Evolutionary conservation across 2,797 vertebrate species (phyloP).

Genomic region (Hypotaenidia philippensis): DNA sequence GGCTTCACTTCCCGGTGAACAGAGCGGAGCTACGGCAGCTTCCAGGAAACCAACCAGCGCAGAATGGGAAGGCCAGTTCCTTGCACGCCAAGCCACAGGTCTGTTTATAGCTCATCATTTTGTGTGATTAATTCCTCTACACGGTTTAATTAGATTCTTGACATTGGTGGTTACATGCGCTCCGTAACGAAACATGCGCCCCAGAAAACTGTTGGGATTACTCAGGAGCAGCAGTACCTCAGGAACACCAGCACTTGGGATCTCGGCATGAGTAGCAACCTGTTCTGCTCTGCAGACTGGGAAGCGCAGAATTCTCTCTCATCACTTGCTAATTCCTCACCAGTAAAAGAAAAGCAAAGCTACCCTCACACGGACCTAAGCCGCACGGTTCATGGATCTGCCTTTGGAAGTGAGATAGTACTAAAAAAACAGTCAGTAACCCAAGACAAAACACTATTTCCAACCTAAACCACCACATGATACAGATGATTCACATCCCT

Average conservation of each 20-base stretch:
- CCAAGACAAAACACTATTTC: background rate
- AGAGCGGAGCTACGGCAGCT: too few relatives aligned
- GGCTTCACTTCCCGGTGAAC: background rate
- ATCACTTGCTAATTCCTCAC: background rate
- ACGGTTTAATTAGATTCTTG: background rate
- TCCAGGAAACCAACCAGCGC: background rate
- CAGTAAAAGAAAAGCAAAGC: background rate
- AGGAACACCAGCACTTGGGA: fast-evolving
- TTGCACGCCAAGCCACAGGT: background rate
- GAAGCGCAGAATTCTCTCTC: background rate
- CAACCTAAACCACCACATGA: background rate
- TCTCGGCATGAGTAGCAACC: fast-evolving
- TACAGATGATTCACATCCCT: fast-evolving
- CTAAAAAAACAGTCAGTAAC: background rate
- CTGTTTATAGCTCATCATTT: background rate
- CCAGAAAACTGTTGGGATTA: background rate
- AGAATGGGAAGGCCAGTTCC: background rate
- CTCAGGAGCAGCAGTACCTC: background rate
- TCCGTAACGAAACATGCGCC: background rate
- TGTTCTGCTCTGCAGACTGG: fast-evolving
- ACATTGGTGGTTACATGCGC: background rate
- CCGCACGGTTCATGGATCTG: fast-evolving
- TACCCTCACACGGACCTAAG: background rate
- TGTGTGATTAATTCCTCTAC: background rate
- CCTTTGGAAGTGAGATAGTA: background rate